A percentile compares a stretch with the other conserved stretches of the same genome.
phyloP scores from a whole-genome alignment of 1,140 invertebrate species.

The Riptortus pedestris region DNA sequence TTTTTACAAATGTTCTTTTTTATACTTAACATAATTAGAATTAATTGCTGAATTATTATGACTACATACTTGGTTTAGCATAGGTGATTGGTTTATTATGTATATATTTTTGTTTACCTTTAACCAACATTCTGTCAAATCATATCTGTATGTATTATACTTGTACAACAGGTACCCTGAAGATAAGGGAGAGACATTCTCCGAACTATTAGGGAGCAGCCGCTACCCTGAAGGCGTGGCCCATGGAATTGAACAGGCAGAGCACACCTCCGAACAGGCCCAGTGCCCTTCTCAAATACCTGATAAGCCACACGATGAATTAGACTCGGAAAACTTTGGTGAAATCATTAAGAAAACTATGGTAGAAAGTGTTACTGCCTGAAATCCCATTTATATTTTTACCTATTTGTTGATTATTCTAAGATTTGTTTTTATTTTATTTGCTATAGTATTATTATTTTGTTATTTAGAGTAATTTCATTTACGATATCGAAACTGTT shows the following conservation, averaged over 20 bases:
- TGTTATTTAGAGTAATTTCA: no score
- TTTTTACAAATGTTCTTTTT: no score
- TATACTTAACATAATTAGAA: no score
- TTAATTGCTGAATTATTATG: no score
- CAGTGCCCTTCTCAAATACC: slow-evolving; percentile 34
- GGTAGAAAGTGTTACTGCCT: slow-evolving; percentile 79
- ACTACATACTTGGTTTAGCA: no score
- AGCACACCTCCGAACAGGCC: not conserved
- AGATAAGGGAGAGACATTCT: not conserved
- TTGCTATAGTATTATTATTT: no score
- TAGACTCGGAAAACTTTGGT: slow-evolving; percentile 61
- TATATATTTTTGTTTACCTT: no score
- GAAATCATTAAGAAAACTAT: slow-evolving; percentile 88
- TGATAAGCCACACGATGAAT: slow-evolving; percentile 38
- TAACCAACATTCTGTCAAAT: no score
- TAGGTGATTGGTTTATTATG: no score
- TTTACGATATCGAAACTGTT: no score
- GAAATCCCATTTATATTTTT: slow-evolving; percentile 33
- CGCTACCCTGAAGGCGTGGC: not conserved
- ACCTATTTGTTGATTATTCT: not conserved
- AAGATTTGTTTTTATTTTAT: not conserved
- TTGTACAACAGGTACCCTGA: not conserved
- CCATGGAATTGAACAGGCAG: not conserved
- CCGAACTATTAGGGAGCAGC: not conserved
- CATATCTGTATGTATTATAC: no score